Base-by-base conservation (phyloP, 1,140 invertebrate species). In the Pentalonia nigronervosa region DNA sequence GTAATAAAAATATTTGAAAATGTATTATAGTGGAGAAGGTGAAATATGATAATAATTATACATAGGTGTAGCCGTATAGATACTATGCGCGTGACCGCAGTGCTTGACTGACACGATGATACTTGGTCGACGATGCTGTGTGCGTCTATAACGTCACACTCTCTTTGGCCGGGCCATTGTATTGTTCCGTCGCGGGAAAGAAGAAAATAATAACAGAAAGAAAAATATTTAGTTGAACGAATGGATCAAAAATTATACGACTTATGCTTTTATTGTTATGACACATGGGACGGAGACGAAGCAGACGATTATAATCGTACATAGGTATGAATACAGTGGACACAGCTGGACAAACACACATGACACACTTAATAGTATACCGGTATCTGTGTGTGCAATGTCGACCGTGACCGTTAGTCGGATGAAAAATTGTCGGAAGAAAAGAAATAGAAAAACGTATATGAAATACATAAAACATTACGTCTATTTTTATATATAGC, bases 311-410 rank as follows among this genome's bases (percentile, higher is more conserved):
- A 76, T 17, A 76, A 76, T 76, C 30, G n/a, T 76, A 34, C n/a
- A n/a, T 76, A n/a, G 60, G 60, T 67, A 30, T 30, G 14, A 17
- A 76, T 17, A n/a, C n/a, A 76, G n/a, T n/a, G 17, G n/a, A 76
- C n/a, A 76, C 60, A 76, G 14, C 60, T 76, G 60, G 60, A 76
- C n/a, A 76, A 76, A 76, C 60, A 76, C 60, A 76, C 60, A 76
- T 76, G 14, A n/a, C 60, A 76, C 60, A 76, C 60, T n/a, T 76
- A 76, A 76, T 76, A 76, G 60, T 76, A 67, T n/a, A 30, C 30
- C 60, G 30, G 60, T n/a, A n/a, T 76, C 60, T 76, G 60, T n/a
- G 60, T n/a, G 60, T n/a, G 60, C 17, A 76, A n/a, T 76, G 30
- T 76, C n/a, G n/a, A 76, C 60, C 60, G 60, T n/a, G 60, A 76